Evolutionary conservation across 2,888 invertebrate genomes (phyloP).

Genomic region (Cheiracanthium punctorium): DNA sequence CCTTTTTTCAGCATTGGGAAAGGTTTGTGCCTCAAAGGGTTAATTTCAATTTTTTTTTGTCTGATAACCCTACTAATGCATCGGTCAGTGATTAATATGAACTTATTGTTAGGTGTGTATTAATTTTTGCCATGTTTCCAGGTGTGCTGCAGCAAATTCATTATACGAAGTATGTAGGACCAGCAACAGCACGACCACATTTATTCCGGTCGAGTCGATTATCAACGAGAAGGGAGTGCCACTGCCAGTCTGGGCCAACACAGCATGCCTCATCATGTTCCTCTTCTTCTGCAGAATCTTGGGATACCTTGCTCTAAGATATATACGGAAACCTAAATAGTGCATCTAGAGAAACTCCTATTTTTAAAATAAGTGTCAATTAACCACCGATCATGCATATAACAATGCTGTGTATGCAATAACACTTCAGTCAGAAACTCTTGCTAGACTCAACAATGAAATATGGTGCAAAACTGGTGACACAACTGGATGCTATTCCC

Average conservation of each 20-base stretch:
- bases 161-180: conserved; percentile 81
- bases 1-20: no score
- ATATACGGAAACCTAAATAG: conserved; percentile 72
- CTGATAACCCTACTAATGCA: no score
- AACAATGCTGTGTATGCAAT: background rate
- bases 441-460: conserved; percentile 6
- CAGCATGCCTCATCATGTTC: conserved; percentile 83
- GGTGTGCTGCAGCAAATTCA: conserved; percentile 82
- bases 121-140: conserved; percentile 74
- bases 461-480: conserved; percentile 10
- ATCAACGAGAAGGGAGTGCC: conserved; percentile 81
- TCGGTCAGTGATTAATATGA: background rate
- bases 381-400: conserved; percentile 19
- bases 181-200: conserved; percentile 75
- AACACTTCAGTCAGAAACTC: conserved; percentile 37
- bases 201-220: conserved; percentile 83
- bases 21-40: no score
- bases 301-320: conserved; percentile 85
- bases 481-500: background rate
- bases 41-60: no score
- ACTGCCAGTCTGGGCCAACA: conserved; percentile 84
- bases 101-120: background rate
- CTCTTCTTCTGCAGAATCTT: conserved; percentile 83
- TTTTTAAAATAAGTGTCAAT: conserved; percentile 1
- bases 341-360: no score